Conservation (phyloP, 2,888 invertebrate species). For the Spodoptera exigua region DNA sequence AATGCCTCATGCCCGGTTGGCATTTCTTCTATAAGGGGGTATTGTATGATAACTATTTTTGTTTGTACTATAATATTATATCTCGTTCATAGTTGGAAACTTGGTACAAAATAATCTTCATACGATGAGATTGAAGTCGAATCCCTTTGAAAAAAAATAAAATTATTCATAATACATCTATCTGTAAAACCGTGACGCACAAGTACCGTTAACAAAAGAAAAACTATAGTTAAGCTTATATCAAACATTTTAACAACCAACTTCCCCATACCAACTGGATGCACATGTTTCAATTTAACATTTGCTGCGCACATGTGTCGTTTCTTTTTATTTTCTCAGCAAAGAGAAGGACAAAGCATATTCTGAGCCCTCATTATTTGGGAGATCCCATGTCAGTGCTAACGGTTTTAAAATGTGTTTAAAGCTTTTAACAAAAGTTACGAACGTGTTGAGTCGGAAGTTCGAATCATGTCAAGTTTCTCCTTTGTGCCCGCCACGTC, state of each 20-base stretch:
- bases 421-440: constrained; percentile 17
- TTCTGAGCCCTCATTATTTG: constrained; percentile 25
- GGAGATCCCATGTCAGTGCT: constrained; percentile 6
- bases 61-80: not conserved
- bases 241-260: constrained; percentile 12
- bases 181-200: too few species aligned
- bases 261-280: constrained; percentile 36
- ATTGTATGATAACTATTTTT: constrained; percentile 26
- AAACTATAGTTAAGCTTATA: constrained; percentile 6
- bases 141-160: too few species aligned
- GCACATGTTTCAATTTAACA: constrained; percentile 54
- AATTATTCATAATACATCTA: too few species aligned
- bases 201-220: not conserved
- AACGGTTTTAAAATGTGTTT: constrained; percentile 16
- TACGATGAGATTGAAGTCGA: too few species aligned
- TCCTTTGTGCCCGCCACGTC: constrained; percentile 5
- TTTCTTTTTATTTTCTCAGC: constrained; percentile 48
- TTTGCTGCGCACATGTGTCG: constrained; percentile 58
- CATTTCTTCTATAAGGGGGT: constrained; percentile 81
- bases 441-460: constrained; percentile 12
- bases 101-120: too few species aligned
- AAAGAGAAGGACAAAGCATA: constrained; percentile 39
- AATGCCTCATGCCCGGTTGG: constrained; percentile 80
- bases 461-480: constrained; percentile 27
- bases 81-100: too few species aligned